Conservation (phyloP, 2,888 invertebrate genomes). For the Ecdyonurus torrentis region DNA sequence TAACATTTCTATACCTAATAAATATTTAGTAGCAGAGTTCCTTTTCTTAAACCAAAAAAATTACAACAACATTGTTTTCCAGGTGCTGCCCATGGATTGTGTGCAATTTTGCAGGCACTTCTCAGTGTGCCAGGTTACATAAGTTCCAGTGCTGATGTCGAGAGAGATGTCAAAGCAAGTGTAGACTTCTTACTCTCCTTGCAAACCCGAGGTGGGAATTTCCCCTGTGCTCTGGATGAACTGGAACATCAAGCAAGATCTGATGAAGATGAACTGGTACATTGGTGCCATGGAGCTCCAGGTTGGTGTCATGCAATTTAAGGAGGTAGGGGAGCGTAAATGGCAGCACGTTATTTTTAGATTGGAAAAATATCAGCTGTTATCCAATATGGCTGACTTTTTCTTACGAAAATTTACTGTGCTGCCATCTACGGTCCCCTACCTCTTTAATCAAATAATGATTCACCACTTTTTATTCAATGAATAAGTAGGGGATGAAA, state of each 20-base stretch:
- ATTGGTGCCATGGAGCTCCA: conserved; percentile 85
- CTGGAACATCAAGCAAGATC: conserved; percentile 30
- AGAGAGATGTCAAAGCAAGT: conserved; percentile 39
- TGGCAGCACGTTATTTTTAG: conserved; percentile 1
- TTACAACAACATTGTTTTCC: conserved; percentile 17
- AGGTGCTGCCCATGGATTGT: conserved; percentile 42
- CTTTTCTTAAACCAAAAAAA: too few relatives aligned
- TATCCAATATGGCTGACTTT: neutral
- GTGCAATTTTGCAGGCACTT: conserved; percentile 46
- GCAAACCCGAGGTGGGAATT: conserved; percentile 56
- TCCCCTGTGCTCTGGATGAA: conserved; percentile 59
- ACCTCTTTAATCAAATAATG: neutral
- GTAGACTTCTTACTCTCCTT: conserved; percentile 47
- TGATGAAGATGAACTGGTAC: conserved; percentile 49
- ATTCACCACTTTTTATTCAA: neutral
- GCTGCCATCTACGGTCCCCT: too few relatives aligned
- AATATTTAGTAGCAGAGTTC: too few relatives aligned
- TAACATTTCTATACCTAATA: too few relatives aligned
- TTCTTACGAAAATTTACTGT: too few relatives aligned
- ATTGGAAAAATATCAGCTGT: neutral
- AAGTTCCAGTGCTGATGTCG: conserved; percentile 32
- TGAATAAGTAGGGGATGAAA: neutral
- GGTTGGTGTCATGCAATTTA: conserved; percentile 24
- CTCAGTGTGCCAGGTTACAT: conserved; percentile 37
- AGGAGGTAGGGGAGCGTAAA: too few relatives aligned